A percentile compares a stretch with the other conserved stretches of the same genome.
Conservation (phyloP, 2,113 vertebrate genomes). For the Notechis scutatus region DNA sequence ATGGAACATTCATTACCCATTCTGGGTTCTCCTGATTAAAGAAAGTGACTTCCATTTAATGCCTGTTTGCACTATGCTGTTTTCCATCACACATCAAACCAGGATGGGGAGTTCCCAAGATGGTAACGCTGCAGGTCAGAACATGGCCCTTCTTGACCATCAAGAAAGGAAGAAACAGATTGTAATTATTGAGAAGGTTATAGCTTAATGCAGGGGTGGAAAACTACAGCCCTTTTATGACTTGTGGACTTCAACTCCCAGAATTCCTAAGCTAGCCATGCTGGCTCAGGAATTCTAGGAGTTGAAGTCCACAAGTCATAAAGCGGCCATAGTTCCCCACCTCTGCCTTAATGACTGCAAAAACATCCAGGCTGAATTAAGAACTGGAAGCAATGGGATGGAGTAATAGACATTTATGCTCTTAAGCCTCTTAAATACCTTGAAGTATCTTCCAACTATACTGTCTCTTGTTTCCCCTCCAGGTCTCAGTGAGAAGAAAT, state of each 20-base stretch:
- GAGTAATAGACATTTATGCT: no score
- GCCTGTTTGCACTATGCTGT: not conserved
- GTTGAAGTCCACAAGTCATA: not conserved
- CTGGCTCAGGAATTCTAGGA: not conserved
- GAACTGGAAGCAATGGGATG: not conserved
- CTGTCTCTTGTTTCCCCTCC: slow-evolving; percentile 4
- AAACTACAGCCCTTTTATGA: not conserved
- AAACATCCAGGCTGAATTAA: not conserved
- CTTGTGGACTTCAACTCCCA: not conserved
- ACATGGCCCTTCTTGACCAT: not conserved
- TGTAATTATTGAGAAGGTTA: not conserved
- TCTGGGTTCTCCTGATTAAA: not conserved
- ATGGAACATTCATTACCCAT: not conserved
- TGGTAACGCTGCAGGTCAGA: not conserved
- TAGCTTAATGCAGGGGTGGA: not conserved
- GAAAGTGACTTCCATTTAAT: not conserved
- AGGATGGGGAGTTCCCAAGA: not conserved
- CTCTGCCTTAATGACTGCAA: not conserved
- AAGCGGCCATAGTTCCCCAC: not conserved
- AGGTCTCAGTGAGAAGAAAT: slow-evolving; percentile 75
- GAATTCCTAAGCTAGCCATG: no score
- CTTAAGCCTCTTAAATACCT: not conserved
- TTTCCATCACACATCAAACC: not conserved
- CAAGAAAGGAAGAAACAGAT: not conserved
- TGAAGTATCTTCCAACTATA: fast-evolving